phyloP scores from a whole-genome alignment of 2,888 invertebrate genomes.

The Brachyptera risi region DNA sequence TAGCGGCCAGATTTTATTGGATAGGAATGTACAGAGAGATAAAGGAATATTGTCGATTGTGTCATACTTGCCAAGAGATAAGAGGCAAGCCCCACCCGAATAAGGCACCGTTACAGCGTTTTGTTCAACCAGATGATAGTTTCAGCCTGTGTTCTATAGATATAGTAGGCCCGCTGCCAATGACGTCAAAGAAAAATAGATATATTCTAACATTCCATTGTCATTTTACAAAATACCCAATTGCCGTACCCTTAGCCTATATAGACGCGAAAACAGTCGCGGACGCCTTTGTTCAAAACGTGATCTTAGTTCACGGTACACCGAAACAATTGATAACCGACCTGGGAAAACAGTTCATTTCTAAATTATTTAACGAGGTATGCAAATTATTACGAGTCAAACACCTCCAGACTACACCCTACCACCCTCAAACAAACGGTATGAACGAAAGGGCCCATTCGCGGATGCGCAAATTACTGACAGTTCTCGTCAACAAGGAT shows the following conservation, averaged over 20 bases:
- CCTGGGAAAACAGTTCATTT: background rate
- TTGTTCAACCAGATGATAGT: constrained; percentile 1
- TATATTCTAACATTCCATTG: constrained; percentile 16
- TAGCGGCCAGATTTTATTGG: too few species aligned
- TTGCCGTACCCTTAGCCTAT: constrained; percentile 33
- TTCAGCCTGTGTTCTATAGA: background rate
- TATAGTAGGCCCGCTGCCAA: background rate
- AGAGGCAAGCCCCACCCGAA: too few species aligned
- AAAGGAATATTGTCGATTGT: too few species aligned
- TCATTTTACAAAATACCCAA: constrained; percentile 10
- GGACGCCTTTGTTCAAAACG: background rate
- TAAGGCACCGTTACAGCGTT: background rate
- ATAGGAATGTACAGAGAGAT: too few species aligned
- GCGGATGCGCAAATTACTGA: too few species aligned
- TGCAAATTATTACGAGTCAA: background rate
- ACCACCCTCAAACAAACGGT: background rate
- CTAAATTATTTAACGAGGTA: background rate
- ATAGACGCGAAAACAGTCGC: constrained; percentile 34
- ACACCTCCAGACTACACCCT: background rate
- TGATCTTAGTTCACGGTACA: background rate
- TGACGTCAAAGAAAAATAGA: constrained; percentile 13
- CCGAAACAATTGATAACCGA: background rate
- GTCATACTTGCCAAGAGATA: too few species aligned
- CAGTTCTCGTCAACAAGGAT: too few species aligned
- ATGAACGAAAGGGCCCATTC: background rate